Evolutionary conservation across 2,113 vertebrate genomes (phyloP), one percentile per base, ranked within the genome.

Genomic region (Chaetodon trifascialis): DNA sequence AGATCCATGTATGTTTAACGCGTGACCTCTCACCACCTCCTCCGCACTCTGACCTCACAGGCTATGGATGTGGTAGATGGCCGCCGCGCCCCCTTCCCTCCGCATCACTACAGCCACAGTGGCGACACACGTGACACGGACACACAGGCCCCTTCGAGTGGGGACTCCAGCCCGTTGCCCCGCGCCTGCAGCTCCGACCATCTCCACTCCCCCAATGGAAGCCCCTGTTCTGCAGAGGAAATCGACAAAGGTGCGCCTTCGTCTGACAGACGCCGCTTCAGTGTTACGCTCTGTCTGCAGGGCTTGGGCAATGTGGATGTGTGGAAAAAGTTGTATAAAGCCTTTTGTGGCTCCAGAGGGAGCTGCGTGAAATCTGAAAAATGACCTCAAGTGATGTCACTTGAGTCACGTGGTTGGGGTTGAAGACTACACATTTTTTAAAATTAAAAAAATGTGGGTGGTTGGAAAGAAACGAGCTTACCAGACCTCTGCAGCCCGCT

Each of bases 161-260:
- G 96, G 36, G 92, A 95, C 66, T 97, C 96, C 90, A 98, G 97
- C 82, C 97, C 97, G 73, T 96, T 96, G 82, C 96, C 95, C 93
- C 96, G 95, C 60, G 97, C 96, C 63, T 96, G 95, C 34, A 96
- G 97, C 4, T 95, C 96, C 19, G 94, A 95, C 16, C 96, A 96
- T 86, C 95, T 95, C 69, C 96, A 95, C 82, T 97, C 97, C 89
- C 96, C 96, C 47, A 96, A 97, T 21, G 96, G 96, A 71, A 98
- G 97, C 90, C 97, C 97, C 49, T 98, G 96, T 85, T 97, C 96
- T 51, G 79, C 96, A 62, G 97, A 99, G 91, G 97, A 98, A 25
- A 91, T 95, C 5, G 98, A 99, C 89, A 98, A 98, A 98, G 97
- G 98, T 98, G 90, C 0, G 38, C 4, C 4, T 10, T 55, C 19